Base-by-base conservation (phyloP, 2,888 invertebrate genomes). In the Ennomos fuscantarius region DNA sequence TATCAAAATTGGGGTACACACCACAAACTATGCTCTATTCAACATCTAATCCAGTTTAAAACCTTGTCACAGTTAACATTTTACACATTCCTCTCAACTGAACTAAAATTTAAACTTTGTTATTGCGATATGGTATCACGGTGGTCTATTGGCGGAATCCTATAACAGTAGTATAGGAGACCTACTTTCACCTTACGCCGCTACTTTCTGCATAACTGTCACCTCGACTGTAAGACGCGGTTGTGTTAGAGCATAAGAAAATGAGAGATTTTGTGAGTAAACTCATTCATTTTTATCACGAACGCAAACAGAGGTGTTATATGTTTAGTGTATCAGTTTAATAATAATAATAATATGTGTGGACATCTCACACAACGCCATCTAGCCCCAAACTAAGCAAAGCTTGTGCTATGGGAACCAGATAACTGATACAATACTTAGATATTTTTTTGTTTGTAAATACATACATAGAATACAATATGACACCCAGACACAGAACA, bases 161-260 rank as follows among this genome's bases (percentile, higher is more conserved):
- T 45, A 42, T 55, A 56, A 45, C 34, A 32, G 40, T 45, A 52
- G 62, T 62, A 45, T 37, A 37, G 55, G 47, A 73, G 85, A 48
- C 80, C 81, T 67, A 84, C 86, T 86, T 86, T 86, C 86, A 80
- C 86, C 73, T 53, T 57, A 62, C 57, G 55, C 42, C 54, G 42
- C 48, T 52, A 58, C 64, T 55, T 69, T 58, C 64, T 63, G 63
- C 66, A 74, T 72, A 76, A 79, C 73, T 75, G 80, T 78, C 74
- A 66, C 55, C 63, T 44, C 53, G 46, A 37, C 63, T 48, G 35
- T 51, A 33, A 45, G 58, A 64, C 52, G 53, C 55, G 52, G 62
- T 63, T 50, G 68, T 68, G 57, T 53, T 41, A 42, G 15, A 31
- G 9, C 57, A 50, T 63, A 62, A 55, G 47, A 66, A 63, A 58